Conservation (phyloP, 2,888 invertebrate genomes). For the Oscheius sp. region DNA sequence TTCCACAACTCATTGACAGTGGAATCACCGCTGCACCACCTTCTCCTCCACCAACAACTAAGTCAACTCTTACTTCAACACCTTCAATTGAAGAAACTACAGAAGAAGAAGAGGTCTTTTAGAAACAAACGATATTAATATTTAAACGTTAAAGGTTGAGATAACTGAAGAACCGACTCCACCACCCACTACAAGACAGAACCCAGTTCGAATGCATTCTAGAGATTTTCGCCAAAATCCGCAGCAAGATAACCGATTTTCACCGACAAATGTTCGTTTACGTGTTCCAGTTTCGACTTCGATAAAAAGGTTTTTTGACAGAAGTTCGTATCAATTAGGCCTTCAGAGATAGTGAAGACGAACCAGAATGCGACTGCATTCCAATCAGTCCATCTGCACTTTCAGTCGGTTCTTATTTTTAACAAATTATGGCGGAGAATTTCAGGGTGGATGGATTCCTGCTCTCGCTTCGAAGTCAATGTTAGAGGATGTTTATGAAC, state of each 20-base stretch:
- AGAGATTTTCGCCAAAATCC: not conserved
- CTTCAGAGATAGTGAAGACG: conserved; percentile 7
- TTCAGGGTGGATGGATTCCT: conserved; percentile 43
- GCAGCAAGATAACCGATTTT: not conserved
- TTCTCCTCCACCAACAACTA: not conserved
- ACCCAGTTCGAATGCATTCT: not conserved
- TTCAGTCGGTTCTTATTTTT: conserved; percentile 16
- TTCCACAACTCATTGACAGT: conserved; percentile 7
- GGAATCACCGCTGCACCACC: conserved; percentile 12
- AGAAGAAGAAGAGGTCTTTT: not conserved
- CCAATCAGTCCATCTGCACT: not conserved
- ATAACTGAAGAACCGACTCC: not conserved
- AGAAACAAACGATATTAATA: too few relatives aligned
- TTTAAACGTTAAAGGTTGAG: too few relatives aligned
- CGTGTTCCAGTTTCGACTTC: conserved; percentile 7
- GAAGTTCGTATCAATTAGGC: not conserved
- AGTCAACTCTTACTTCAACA: too few relatives aligned
- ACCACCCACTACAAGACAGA: not conserved
- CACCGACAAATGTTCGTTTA: not conserved
- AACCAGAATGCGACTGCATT: not conserved
- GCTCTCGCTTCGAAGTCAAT: conserved; percentile 41
- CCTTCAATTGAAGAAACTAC: not conserved
- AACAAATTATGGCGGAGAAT: conserved; percentile 35
- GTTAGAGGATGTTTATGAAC: conserved; percentile 28
- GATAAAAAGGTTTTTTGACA: not conserved